phyloP scores from a whole-genome alignment of 2,888 invertebrate genomes.

The Drosophila anomalipes region DNA sequence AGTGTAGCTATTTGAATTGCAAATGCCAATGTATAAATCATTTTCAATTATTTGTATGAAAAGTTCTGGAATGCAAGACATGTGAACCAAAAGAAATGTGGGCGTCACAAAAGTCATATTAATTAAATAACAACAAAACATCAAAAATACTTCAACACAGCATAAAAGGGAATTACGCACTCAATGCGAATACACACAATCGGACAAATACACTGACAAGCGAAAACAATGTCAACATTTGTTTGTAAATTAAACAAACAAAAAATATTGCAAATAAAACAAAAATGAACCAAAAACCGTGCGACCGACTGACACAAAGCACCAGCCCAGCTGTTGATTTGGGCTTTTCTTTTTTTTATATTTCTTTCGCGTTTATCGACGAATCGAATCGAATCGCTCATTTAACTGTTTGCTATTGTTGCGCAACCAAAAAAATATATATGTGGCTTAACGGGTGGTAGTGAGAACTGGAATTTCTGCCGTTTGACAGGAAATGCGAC shows the following conservation, averaged over 20 bases:
- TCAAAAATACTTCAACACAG: slow-evolving; percentile 33
- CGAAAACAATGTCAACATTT: slow-evolving; percentile 44
- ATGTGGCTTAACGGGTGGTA: neutral
- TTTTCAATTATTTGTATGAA: slow-evolving; percentile 38
- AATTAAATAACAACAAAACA: slow-evolving; percentile 21
- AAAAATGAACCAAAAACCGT: slow-evolving; percentile 31
- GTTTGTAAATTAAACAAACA: slow-evolving; percentile 43
- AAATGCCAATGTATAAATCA: slow-evolving; percentile 38
- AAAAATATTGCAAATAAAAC: slow-evolving; percentile 43
- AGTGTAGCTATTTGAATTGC: slow-evolving; percentile 12
- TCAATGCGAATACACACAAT: slow-evolving; percentile 16
- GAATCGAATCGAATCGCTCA: slow-evolving; percentile 32
- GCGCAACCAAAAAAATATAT: slow-evolving; percentile 10
- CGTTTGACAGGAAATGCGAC: slow-evolving; percentile 59
- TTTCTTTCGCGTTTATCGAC: slow-evolving; percentile 10
- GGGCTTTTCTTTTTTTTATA: slow-evolving; percentile 5
- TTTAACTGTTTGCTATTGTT: slow-evolving; percentile 49
- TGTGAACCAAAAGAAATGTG: neutral
- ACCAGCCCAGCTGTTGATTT: slow-evolving; percentile 37
- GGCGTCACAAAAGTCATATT: slow-evolving; percentile 4
- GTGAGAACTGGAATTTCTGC: slow-evolving; percentile 8
- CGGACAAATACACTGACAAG: slow-evolving; percentile 11
- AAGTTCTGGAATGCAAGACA: slow-evolving; percentile 18
- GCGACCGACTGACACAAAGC: slow-evolving; percentile 41
- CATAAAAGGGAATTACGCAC: slow-evolving; percentile 34